These are phyloP conservation scores for Mnemiopsis leidyi DNA, from an alignment of 37 sponge, comb jelly and placozoan species.

Conservation along the genomic window DNA sequence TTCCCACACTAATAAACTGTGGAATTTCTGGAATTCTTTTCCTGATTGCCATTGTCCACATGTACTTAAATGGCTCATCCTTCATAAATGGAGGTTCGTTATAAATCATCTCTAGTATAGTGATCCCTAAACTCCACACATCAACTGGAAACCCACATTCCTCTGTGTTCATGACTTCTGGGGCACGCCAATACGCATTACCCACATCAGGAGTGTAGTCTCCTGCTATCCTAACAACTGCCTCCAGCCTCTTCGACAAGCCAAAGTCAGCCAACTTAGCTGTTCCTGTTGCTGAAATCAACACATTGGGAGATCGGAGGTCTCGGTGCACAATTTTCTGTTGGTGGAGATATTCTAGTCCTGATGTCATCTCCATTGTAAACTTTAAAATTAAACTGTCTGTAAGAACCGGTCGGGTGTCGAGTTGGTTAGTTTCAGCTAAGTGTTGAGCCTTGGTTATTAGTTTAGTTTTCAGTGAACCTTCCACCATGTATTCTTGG, in stretches of 20 bases:
- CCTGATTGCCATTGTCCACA: not conserved
- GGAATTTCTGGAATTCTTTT: not conserved
- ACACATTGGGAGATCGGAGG: not conserved
- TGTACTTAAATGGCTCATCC: not conserved
- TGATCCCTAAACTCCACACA: slow-evolving; percentile 42
- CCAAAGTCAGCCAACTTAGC: slow-evolving; percentile 37
- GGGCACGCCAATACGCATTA: not conserved
- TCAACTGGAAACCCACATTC: slow-evolving; percentile 21
- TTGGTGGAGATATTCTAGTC: not conserved
- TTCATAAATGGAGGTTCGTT: slow-evolving; percentile 18
- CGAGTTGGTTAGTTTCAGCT: not conserved
- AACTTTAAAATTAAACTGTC: not conserved
- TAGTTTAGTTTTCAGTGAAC: not conserved
- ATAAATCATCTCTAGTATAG: slow-evolving; percentile 12
- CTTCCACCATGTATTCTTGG: not conserved
- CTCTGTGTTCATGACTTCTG: not conserved
- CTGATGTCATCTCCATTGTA: not conserved
- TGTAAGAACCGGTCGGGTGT: not conserved
- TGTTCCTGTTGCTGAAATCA: not conserved
- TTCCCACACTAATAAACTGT: not conserved
- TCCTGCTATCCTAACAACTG: not conserved
- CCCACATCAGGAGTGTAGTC: slow-evolving; percentile 45
- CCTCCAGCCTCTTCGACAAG: slow-evolving; percentile 1
- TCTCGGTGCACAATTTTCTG: slow-evolving; percentile 17
- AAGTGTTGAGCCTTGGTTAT: not conserved